Evolutionary conservation across 2,888 invertebrate species (phyloP).

Genomic region (Amphimallon solstitiale): DNA sequence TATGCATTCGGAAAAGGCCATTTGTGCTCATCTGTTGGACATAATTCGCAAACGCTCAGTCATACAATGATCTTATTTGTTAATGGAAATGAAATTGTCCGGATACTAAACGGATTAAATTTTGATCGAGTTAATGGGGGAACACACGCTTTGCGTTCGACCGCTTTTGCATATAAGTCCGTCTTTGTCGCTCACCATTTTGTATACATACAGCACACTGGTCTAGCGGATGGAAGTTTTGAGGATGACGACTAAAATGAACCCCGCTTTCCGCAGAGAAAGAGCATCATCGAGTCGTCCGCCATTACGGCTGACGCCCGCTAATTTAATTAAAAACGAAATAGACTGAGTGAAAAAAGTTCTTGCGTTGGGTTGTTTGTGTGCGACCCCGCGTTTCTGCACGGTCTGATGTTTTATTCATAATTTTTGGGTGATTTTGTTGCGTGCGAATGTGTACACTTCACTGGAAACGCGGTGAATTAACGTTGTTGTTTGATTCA

Average conservation of each 20-base stretch:
- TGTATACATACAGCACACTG: too few relatives aligned
- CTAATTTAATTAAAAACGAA: constrained; percentile 35
- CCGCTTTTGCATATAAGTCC: not conserved
- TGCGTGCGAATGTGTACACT: too few relatives aligned
- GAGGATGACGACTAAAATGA: constrained; percentile 9
- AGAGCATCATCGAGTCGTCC: too few relatives aligned
- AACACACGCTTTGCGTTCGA: not conserved
- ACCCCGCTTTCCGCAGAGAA: not conserved
- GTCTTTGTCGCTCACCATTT: too few relatives aligned
- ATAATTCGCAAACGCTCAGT: constrained; percentile 45
- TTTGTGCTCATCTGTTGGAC: constrained; percentile 4
- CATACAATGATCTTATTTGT: constrained; percentile 52
- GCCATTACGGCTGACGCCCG: not conserved
- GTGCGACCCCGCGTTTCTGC: too few relatives aligned
- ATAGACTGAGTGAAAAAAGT: constrained; percentile 28
- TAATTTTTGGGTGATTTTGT: too few relatives aligned
- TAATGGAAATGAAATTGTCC: constrained; percentile 55
- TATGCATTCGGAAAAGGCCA: not conserved
- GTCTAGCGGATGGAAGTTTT: not conserved
- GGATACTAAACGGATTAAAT: constrained; percentile 53
- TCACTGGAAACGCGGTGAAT: too few relatives aligned
- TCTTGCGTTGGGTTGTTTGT: not conserved
- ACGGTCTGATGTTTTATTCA: too few relatives aligned
- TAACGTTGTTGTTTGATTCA: too few relatives aligned
- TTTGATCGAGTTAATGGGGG: constrained; percentile 54